Evolutionary conservation across 2,113 vertebrate genomes (phyloP), one percentile per base, ranked within the genome.

Genomic region (Actenoides lindsayi): DNA sequence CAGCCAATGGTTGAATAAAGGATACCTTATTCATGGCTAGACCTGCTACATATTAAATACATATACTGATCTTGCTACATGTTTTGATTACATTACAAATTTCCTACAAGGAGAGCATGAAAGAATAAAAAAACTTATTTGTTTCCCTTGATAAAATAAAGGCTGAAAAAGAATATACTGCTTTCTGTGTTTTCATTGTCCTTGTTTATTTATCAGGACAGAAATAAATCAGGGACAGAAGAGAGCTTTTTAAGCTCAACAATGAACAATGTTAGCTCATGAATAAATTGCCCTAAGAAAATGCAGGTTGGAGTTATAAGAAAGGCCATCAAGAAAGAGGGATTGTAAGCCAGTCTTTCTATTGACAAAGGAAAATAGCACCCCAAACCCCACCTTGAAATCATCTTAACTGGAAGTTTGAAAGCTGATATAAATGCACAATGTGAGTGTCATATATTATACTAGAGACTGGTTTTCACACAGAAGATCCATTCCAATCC

Each of bases 51-150:
- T 93, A 82, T 87, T 76, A 91, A 96, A 82, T 85, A 68, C 9
- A 35, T 68, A 60, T 37, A 90, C 63, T 44, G 39, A 57, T 67
- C 70, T 94, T 85, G 12, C 21, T 75, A 28, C 65, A 88, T 96
- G 88, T 90, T 95, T 90, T 93, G 74, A 87, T 87, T 89, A 77
- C 33, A 74, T 96, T 90, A 93, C 35, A 76, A 42, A 63, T 96
- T 85, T 91, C 44, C 62, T 87, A 87, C 33, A 85, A 82, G 42
- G 11, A 90, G 4, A 84, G 16, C 46, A 68, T 68, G 60, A 87
- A 82, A 82, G 50, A 86, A 62, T 50, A 64, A 83, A 92, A 94
- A 77, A 80, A 3, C 30, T 78, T 89, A 60, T 56, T 88, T 93
- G 41, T 65, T 86, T 90, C 24, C 24, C 31, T 80, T 76, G 33